A percentile compares a stretch with the other conserved stretches of the same genome.
Conservation (phyloP, 2,888 invertebrate species). For the Nasonia oneida region DNA sequence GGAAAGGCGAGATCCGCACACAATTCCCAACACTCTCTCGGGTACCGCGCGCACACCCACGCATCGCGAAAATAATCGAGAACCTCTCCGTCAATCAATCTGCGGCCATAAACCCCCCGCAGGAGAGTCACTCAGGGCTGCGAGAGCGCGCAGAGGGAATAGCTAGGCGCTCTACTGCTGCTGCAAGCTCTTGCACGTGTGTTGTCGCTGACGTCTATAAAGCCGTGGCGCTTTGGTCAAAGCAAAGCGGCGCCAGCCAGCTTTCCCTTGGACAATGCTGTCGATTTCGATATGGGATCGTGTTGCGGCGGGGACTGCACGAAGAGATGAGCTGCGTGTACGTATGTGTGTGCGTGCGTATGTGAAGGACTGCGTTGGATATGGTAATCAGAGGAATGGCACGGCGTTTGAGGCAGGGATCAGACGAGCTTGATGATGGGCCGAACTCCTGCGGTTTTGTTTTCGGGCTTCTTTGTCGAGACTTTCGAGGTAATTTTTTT, state of each 20-base stretch:
- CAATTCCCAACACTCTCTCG: not conserved
- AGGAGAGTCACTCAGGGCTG: not conserved
- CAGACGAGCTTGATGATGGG: not conserved
- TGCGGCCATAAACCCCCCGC: not conserved
- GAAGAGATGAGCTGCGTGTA: not conserved
- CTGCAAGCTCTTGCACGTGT: too few species aligned
- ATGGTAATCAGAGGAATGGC: conserved; percentile 34
- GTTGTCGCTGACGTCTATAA: conserved; percentile 75
- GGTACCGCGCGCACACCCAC: too few species aligned
- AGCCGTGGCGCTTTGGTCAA: conserved; percentile 64
- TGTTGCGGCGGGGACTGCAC: not conserved
- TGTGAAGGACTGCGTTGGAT: not conserved
- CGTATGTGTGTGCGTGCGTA: not conserved
- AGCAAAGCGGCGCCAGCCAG: conserved; percentile 10
- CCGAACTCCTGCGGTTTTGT: not conserved
- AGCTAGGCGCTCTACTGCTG: too few species aligned
- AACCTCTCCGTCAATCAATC: conserved; percentile 71
- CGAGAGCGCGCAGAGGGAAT: not conserved
- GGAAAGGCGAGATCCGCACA: conserved; percentile 18
- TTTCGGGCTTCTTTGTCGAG: not conserved
- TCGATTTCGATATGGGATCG: conserved; percentile 53
- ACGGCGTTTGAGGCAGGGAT: not conserved
- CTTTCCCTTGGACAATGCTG: conserved; percentile 32
- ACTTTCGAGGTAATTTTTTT: not conserved
- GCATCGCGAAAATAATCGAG: conserved; percentile 71